phyloP scores from a whole-genome alignment of 2,113 vertebrate genomes.

The Spilogale gracilis region DNA sequence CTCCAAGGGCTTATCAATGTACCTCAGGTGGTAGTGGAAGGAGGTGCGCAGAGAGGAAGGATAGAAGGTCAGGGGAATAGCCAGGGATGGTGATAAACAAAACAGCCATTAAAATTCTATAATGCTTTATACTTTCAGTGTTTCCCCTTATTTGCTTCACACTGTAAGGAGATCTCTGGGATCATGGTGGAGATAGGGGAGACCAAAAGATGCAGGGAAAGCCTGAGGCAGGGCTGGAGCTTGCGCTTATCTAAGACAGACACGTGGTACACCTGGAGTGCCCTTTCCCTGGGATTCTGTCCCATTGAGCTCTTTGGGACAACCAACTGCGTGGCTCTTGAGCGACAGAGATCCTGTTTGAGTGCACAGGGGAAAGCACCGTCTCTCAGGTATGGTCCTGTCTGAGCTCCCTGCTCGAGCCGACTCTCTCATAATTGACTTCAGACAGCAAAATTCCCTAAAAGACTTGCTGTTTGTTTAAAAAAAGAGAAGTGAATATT shows the following conservation, averaged over 20 bases:
- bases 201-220: not conserved
- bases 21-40: not conserved
- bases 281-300: not conserved
- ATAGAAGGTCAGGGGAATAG: not conserved
- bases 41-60: not conserved
- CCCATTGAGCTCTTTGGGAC: not conserved
- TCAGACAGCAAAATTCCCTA: not conserved
- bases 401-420: not conserved
- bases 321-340: not conserved
- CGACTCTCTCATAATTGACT: not conserved
- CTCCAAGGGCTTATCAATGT: not conserved
- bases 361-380: not conserved
- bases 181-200: not conserved
- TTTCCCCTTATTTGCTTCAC: not conserved
- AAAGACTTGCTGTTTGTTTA: not conserved
- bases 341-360: not conserved
- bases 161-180: not conserved
- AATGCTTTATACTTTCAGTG: not conserved
- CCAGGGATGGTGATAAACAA: not conserved
- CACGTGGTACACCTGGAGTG: not conserved
- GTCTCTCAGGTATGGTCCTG: not conserved
- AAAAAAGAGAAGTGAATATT: slow-evolving; percentile 27
- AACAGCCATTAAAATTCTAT: not conserved
- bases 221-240: not conserved
- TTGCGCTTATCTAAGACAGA: not conserved